Evolutionary conservation across 2,888 invertebrate species (phyloP).

Genomic region (Rotaria magnacalcarata): DNA sequence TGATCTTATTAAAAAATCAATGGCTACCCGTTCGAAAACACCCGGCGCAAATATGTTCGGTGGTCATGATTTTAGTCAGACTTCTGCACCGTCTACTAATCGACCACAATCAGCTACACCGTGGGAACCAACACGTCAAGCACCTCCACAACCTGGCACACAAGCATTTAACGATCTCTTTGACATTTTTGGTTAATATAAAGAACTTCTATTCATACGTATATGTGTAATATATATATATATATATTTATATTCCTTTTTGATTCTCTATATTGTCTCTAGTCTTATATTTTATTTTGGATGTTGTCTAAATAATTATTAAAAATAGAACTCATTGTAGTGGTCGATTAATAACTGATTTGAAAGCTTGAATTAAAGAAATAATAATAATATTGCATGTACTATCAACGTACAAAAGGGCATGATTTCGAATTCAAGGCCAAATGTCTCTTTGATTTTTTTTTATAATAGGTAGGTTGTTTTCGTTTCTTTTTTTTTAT

Average conservation of each 20-base stretch:
- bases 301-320: background rate
- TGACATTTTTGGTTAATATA: slow-evolving; percentile 37
- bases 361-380: background rate
- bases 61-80: slow-evolving; percentile 33
- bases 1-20: slow-evolving; percentile 14
- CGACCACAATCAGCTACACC: slow-evolving; percentile 45
- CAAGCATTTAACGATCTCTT: slow-evolving; percentile 40
- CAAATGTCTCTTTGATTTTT: background rate
- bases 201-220: background rate
- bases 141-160: background rate
- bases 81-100: slow-evolving; percentile 1
- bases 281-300: slow-evolving; percentile 15
- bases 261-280: background rate
- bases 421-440: background rate
- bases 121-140: background rate
- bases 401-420: background rate
- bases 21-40: slow-evolving; percentile 32
- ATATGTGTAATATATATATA: background rate
- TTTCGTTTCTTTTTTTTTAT: background rate
- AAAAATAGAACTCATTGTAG: background rate
- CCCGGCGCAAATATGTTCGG: slow-evolving; percentile 43
- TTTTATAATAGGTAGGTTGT: slow-evolving; percentile 8
- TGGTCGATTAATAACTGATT: background rate
- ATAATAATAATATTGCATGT: background rate
- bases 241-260: background rate